Evolutionary conservation across 2,888 invertebrate species (phyloP), one percentile per base, ranked within the genome.

Genomic region (Auanema sp.): DNA sequence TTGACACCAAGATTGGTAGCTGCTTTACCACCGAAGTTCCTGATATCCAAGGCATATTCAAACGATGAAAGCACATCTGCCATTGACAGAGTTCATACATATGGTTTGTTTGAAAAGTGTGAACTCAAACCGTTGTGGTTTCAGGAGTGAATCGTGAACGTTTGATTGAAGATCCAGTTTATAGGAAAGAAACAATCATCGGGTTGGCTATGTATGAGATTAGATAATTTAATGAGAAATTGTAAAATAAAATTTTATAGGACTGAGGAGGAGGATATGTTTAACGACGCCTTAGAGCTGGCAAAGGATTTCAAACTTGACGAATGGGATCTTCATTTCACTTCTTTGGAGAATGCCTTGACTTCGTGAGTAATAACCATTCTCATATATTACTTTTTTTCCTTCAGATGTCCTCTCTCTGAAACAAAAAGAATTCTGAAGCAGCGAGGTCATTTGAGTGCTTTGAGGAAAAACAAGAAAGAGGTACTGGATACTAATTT

Each of bases 321-420:
- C 23, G 67, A 65, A 16, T 71, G 71, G 68, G 50, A 64, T 2
- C 53, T 77, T 33, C 73, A 77, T 60, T 67, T 76, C 65, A 65
- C 75, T 10, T 72, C 72, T 23, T 50, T 77, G n/a, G 77, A 77
- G 59, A 73, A 73, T 51, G 68, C 73, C 18, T 49, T 75, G 23
- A 66, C 68, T 4, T 57, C 55, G 68, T 72, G 11, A 53, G 40
- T 44, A 41, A 47, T 41, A 23, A 5, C 25, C 21, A 51, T 21
- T 41, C n/a, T 23, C 25, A 1, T 33, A 24, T 25, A 11, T 51
- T n/a, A 8, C 0, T 50, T 11, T 43, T 16, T 41, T 1, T 18
- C 11, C 0, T 66, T 56, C 55, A 66, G 63, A 10, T 58, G 70
- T n/a, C 23, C 68, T 1, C 40, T 63, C 12, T 18, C 41, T 3